These are phyloP conservation scores for Heliocidaris tuberculata DNA, from an alignment of 35 echinoderm and acorn worm genomes.

Conservation along the genomic window DNA sequence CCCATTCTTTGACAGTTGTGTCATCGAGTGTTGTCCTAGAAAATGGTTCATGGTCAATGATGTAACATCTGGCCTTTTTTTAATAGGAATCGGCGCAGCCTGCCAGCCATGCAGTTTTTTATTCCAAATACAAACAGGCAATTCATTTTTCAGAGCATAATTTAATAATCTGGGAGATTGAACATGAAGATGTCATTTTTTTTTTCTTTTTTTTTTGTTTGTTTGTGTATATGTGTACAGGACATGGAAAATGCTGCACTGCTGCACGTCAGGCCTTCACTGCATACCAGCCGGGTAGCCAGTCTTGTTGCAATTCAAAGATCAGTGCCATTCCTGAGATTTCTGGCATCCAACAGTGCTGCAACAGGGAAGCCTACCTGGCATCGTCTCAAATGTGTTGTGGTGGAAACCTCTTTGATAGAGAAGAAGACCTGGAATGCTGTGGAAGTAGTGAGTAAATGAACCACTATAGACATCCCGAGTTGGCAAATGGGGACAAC, in stretches of 20 bases:
- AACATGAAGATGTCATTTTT: background rate
- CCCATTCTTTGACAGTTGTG: too few species aligned
- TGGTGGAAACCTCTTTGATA: background rate
- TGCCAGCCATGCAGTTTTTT: too few species aligned
- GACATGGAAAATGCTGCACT: background rate
- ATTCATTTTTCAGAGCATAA: too few species aligned
- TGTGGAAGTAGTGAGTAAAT: background rate
- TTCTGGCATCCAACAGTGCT: background rate
- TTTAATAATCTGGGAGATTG: too few species aligned
- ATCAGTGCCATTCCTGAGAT: background rate
- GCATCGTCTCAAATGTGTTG: background rate
- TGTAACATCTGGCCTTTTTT: too few species aligned
- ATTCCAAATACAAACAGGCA: too few species aligned
- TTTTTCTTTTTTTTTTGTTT: background rate
- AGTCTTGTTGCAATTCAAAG: background rate
- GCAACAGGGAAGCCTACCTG: background rate
- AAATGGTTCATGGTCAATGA: too few species aligned
- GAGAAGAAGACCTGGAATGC: background rate
- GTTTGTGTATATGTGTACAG: background rate
- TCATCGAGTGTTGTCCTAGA: too few species aligned
- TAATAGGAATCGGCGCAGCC: too few species aligned
- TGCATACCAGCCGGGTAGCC: background rate
- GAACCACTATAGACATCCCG: too few species aligned
- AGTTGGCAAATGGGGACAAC: too few species aligned
- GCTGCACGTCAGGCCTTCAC: background rate